These are phyloP conservation scores for Heliconius congener DNA, from an alignment of 1,140 invertebrate species.

Conservation along the genomic window DNA sequence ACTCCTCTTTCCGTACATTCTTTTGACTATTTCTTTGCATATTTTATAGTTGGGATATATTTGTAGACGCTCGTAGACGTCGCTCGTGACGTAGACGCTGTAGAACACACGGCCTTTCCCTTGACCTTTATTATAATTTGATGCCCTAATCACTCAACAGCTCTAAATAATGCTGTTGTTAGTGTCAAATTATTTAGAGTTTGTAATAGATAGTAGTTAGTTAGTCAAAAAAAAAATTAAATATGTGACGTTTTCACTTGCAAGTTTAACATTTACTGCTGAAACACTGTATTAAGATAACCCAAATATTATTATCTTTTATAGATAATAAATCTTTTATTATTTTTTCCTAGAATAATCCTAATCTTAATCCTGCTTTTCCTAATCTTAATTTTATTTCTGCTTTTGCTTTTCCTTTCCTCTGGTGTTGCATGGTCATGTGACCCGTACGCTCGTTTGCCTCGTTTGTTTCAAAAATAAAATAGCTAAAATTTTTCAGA, in stretches of 20 bases:
- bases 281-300: too few species aligned
- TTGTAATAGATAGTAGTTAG: not conserved
- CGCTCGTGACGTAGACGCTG: not conserved
- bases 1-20: not conserved
- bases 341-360: too few species aligned
- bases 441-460: too few species aligned
- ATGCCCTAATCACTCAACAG: not conserved
- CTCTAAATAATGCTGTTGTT: not conserved
- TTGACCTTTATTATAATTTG: conserved; percentile 9
- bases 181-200: not conserved
- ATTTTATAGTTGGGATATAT: not conserved
- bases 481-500: too few species aligned
- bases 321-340: too few species aligned
- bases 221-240: not conserved
- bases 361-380: too few species aligned
- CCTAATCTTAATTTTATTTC: too few species aligned
- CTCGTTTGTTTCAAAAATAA: too few species aligned
- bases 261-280: not conserved
- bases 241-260: not conserved
- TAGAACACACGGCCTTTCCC: not conserved
- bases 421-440: too few species aligned
- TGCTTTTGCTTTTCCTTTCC: too few species aligned
- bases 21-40: not conserved
- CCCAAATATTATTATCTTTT: too few species aligned
- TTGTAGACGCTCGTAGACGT: conserved; percentile 9